These are phyloP conservation scores for Druon quercuslanigerum DNA, from an alignment of 1,140 invertebrate genomes.

Conservation along the genomic window DNA sequence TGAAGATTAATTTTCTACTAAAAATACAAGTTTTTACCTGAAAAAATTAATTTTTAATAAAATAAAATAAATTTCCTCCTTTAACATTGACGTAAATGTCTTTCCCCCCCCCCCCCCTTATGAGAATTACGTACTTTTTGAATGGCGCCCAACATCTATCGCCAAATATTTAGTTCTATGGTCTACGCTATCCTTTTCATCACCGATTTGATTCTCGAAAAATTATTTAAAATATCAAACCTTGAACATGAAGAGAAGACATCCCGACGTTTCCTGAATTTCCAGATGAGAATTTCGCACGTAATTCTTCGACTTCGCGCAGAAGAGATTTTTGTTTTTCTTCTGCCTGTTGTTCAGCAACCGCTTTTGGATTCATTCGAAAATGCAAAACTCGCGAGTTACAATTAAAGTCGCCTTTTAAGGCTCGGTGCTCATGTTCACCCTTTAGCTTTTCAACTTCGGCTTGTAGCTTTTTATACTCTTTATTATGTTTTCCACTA, in stretches of 20 bases:
- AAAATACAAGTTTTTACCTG: too few species aligned
- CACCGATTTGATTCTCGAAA: too few species aligned
- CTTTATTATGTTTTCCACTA: slow-evolving; percentile 51
- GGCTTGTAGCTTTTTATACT: slow-evolving; percentile 73
- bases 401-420: slow-evolving; percentile 77
- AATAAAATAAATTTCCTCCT: too few species aligned
- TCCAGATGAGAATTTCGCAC: slow-evolving; percentile 68
- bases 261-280: slow-evolving; percentile 54
- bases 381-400: slow-evolving; percentile 79
- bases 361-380: slow-evolving; percentile 84
- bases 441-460: slow-evolving; percentile 80
- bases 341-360: slow-evolving; percentile 80
- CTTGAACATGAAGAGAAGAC: slow-evolving; percentile 64
- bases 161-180: too few species aligned
- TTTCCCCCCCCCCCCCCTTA: too few species aligned
- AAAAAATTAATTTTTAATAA: too few species aligned
- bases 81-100: too few species aligned
- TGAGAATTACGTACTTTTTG: too few species aligned
- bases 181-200: too few species aligned
- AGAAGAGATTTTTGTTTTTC: slow-evolving; percentile 82
- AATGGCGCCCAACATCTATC: too few species aligned
- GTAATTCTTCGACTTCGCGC: slow-evolving; percentile 82
- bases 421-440: slow-evolving; percentile 80
- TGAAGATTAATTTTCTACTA: too few species aligned
- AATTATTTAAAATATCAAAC: slow-evolving; percentile 37